Percentiles rank a stretch among this genome's conserved stretches.
phyloP scores from a whole-genome alignment of 2,888 invertebrate species.

The Drosophila neutralis region DNA sequence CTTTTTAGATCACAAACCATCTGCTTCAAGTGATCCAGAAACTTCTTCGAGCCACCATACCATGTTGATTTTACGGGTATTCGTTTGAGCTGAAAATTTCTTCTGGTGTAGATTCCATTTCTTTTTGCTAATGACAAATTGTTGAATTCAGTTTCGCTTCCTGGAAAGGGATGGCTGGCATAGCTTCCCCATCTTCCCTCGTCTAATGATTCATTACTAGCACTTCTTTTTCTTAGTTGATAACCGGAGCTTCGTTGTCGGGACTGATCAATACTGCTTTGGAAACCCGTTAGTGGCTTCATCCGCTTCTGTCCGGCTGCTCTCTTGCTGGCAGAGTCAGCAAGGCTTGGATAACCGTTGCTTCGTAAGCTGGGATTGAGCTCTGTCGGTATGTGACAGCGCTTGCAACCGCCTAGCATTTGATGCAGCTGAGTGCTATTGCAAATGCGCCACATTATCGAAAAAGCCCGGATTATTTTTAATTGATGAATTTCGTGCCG shows the following conservation, averaged over 20 bases:
- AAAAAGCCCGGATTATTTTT: neutral
- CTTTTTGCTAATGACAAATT: neutral
- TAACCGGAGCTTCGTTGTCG: neutral
- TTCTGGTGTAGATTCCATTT: neutral
- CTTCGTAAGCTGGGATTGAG: conserved; percentile 2
- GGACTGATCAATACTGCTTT: neutral
- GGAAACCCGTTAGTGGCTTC: neutral
- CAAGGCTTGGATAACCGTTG: neutral
- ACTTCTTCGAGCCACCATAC: neutral
- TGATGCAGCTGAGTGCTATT: conserved; percentile 26
- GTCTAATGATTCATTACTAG: neutral
- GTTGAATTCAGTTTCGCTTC: neutral
- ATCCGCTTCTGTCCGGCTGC: neutral
- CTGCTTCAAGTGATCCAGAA: neutral
- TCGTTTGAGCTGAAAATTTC: neutral
- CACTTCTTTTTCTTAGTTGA: neutral
- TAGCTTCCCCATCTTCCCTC: neutral
- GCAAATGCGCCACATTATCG: conserved; percentile 40
- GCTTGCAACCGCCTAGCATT: conserved; percentile 16
- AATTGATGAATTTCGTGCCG: conserved; percentile 24
- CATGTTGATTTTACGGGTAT: neutral
- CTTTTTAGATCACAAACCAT: neutral
- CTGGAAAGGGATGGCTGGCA: neutral
- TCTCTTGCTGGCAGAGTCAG: neutral
- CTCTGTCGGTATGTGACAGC: conserved; percentile 15